Conservation (phyloP, 2,797 vertebrate genomes). For the Halcyon smyrnensis region DNA sequence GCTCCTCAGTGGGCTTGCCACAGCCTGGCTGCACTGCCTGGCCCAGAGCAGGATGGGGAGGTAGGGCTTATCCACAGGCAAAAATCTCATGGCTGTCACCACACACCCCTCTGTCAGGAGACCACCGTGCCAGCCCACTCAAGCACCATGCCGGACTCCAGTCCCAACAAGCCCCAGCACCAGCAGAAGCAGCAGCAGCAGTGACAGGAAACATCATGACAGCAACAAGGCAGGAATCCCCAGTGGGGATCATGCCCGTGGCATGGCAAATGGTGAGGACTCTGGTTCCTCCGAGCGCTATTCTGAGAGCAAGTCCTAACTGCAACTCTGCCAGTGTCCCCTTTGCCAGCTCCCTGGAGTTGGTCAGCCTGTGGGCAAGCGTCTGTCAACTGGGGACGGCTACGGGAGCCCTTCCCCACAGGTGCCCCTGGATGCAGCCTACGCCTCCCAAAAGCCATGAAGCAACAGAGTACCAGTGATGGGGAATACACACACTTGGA, state of each 20-base stretch:
- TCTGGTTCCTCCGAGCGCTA: background rate
- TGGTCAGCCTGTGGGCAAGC: background rate
- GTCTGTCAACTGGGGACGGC: background rate
- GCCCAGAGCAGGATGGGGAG: rapidly evolving
- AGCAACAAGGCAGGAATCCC: conserved; percentile 44
- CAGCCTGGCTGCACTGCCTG: background rate
- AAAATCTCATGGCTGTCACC: background rate
- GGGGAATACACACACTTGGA: conserved; percentile 85
- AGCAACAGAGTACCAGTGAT: conserved; percentile 68
- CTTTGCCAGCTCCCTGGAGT: background rate
- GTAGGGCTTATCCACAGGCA: background rate
- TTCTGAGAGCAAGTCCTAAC: background rate
- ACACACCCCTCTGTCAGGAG: background rate
- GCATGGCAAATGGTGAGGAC: background rate
- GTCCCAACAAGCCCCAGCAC: background rate
- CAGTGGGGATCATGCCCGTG: rapidly evolving
- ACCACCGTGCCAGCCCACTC: background rate
- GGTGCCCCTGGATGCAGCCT: conserved; percentile 36
- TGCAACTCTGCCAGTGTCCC: rapidly evolving
- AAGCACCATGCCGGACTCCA: background rate
- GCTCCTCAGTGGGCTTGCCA: background rate
- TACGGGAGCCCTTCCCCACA: background rate
- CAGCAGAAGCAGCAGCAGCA: background rate
- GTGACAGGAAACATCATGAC: background rate
- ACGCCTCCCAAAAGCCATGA: conserved; percentile 58